A percentile compares a stretch with the other conserved stretches of the same genome.
Evolutionary conservation across 2,797 vertebrate species (phyloP).

Genomic region (Podarcis siculus): DNA sequence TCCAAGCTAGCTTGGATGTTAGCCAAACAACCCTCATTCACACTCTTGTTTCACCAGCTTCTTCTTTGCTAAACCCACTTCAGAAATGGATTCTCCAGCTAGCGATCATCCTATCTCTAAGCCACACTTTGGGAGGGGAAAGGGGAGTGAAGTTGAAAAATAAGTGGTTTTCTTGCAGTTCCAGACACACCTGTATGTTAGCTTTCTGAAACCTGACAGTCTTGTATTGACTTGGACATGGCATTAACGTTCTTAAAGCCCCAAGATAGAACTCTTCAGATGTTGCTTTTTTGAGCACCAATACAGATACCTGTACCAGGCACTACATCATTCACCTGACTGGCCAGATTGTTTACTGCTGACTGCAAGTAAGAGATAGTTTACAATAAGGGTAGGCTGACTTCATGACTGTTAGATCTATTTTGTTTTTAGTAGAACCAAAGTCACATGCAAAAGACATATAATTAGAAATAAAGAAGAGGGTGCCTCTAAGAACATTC

Average conservation of each 20-base stretch:
- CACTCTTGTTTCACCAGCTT: not conserved
- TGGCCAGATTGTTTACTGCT: not conserved
- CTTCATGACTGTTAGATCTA: too few species aligned
- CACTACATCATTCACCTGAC: not conserved
- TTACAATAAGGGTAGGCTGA: too few species aligned
- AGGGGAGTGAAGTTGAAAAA: not conserved
- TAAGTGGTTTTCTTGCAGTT: not conserved
- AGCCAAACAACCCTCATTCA: not conserved
- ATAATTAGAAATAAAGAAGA: too few species aligned
- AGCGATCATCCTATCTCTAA: not conserved
- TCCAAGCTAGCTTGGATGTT: rapidly evolving
- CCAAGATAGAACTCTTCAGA: not conserved
- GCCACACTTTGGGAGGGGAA: not conserved
- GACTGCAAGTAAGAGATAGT: not conserved
- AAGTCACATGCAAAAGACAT: not conserved
- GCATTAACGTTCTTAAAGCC: not conserved
- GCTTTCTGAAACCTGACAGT: not conserved
- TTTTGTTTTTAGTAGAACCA: too few species aligned
- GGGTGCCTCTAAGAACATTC: too few species aligned
- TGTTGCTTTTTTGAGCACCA: not conserved
- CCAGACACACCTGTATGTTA: not conserved
- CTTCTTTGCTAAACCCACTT: not conserved
- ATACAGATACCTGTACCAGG: not conserved
- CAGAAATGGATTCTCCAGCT: not conserved
- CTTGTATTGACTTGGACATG: not conserved